Evolutionary conservation across 2,888 invertebrate species (phyloP).

Genomic region (Drosophila quinaria): DNA sequence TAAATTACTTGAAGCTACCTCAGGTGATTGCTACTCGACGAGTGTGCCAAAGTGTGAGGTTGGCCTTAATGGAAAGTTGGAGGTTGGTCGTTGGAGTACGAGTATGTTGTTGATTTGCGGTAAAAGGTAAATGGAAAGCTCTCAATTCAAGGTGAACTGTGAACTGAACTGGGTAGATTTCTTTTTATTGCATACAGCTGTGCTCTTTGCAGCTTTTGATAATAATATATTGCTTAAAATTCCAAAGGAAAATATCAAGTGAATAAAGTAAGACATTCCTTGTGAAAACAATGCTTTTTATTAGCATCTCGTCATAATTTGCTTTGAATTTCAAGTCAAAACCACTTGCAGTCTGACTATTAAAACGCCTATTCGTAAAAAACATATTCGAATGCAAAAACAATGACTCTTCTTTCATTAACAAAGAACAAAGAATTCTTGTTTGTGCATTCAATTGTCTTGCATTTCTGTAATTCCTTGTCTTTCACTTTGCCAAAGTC

Average conservation of each 20-base stretch:
- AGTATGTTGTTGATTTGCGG: slow-evolving; percentile 49
- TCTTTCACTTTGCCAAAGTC: neutral
- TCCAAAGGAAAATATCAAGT: neutral
- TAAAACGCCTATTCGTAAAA: neutral
- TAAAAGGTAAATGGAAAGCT: slow-evolving; percentile 24
- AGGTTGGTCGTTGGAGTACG: neutral
- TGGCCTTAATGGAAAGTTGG: slow-evolving; percentile 69
- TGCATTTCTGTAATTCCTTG: slow-evolving; percentile 22
- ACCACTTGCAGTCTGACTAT: neutral
- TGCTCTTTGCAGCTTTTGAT: slow-evolving; percentile 26
- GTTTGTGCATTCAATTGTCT: slow-evolving; percentile 7
- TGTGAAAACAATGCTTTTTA: slow-evolving; percentile 16
- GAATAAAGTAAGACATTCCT: neutral
- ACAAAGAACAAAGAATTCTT: slow-evolving; percentile 1
- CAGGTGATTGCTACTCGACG: slow-evolving; percentile 68
- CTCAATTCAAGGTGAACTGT: slow-evolving; percentile 4
- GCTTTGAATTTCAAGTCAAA: slow-evolving; percentile 34
- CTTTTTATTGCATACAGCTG: slow-evolving; percentile 36
- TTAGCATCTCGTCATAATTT: slow-evolving; percentile 9
- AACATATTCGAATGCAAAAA: neutral
- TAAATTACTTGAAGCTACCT: slow-evolving; percentile 74
- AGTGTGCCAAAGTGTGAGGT: slow-evolving; percentile 30
- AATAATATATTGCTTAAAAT: slow-evolving; percentile 10
- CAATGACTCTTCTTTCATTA: slow-evolving; percentile 2
- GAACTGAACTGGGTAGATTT: neutral